Base-by-base conservation (phyloP, 2,888 invertebrate genomes). In the Ethmia dodecea region DNA sequence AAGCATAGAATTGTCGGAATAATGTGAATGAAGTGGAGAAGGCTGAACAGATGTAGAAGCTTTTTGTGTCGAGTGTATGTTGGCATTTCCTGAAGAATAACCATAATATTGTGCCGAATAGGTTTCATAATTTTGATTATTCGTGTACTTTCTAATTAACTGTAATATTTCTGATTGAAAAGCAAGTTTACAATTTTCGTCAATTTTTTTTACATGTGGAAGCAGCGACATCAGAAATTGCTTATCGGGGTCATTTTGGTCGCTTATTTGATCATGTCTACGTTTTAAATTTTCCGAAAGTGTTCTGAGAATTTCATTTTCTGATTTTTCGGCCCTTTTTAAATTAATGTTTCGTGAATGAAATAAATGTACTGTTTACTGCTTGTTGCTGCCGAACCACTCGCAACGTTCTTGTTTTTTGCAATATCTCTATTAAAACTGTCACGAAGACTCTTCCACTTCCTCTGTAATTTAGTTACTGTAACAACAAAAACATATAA, bases 361-460 rank as follows among this genome's bases (percentile, higher is more conserved):
- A 47, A 51, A 49, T 48, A 48, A 40, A 50, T 49, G 40, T 50
- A 52, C 24, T 48, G 41, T 48, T 49, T 53, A 37, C 46, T 49
- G 48, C n/a, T n/a, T n/a, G n/a, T n/a, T n/a, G 45, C 40, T 45
- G 44, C 31, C 43, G 50, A 47, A 43, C 52, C 52, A 43, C 45
- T 46, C 37, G 45, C 45, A 44, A 45, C 40, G 33, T 49, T 50
- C 43, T 49, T 47, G 43, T 50, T 43, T 43, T 47, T 52, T 43
- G 41, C 47, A 46, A 41, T 45, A 46, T 48, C 43, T 47, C 45
- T 47, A 42, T 40, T 45, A 39, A 40, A 43, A 40, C 45, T 42
- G 39, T 47, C 43, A 22, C 45, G 43, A 31, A 45, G 43, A 45
- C 37, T 49, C 47, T 42, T 45, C 43, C 38, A 45, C 33, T 42